Evolutionary conservation across 2,113 vertebrate species (phyloP), one percentile per base, ranked within the genome.

Genomic region (Rhabdomys dilectus): DNA sequence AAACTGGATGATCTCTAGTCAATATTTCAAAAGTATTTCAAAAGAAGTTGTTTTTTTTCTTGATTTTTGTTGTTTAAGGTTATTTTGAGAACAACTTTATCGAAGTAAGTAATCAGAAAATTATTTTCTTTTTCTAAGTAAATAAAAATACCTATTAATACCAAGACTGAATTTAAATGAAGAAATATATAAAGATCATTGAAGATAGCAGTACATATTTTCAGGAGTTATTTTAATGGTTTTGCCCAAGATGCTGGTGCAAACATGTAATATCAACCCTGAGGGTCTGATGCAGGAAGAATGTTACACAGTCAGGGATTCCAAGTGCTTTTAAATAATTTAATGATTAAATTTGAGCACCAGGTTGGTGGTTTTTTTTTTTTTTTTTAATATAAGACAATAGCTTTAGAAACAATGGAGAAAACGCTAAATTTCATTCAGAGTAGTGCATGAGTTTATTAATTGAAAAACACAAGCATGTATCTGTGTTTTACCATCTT

Each of bases 141-240:
- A 88, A 68, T 85, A 16, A 93, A 87, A 95, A 86, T 92, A 81
- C 66, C 21, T 95, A 21, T 66, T 36, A 51, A 94, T 88, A 5
- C 15, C 87, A 62, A 88, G 45, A 91, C 89, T n/a, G 91, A 11
- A 91, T 97, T 93, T 89, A 64, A 76, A 62, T 34, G 34, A 93
- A 12, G 9, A 93, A 89, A 76, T 87, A 77, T 15, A 36, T 95
- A 48, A 91, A 82, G 88, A 53, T 4, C 10, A 39, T 64, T 15
- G 80, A 89, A 88, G 39, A 22, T 88, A 92, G 34, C 95, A 89
- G 95, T 77, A 76, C 34, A 15, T 78, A 75, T 13, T 29, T n/a
- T 93, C 48, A 84, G 75, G 64, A 85, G 82, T 80, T 42, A 2
- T 45, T 92, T 70, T 91, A 42, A 84, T 42, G 7, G 1, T 62